phyloP scores from a whole-genome alignment of 1,140 invertebrate genomes.

The Drosophila chauvacae region DNA sequence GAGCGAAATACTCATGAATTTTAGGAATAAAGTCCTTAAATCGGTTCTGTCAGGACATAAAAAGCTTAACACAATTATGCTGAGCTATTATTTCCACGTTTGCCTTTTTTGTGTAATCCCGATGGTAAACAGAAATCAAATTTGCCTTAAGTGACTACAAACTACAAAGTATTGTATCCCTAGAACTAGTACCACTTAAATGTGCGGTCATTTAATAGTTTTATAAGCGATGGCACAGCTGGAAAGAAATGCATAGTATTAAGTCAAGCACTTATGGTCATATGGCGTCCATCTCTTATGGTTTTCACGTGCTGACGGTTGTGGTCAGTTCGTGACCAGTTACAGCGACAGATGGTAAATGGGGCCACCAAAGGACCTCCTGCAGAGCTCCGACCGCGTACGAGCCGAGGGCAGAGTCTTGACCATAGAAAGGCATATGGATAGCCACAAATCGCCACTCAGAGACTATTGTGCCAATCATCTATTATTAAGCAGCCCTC shows the following conservation, averaged over 20 bases:
- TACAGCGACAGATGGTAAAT: constrained; percentile 46
- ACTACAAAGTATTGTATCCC: background rate
- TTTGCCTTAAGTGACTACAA: background rate
- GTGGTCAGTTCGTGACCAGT: constrained; percentile 8
- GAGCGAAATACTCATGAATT: too few relatives aligned
- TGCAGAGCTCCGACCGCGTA: background rate
- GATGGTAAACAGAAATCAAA: background rate
- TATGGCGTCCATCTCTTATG: background rate
- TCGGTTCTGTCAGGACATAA: background rate
- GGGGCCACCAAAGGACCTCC: constrained; percentile 25
- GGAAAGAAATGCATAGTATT: background rate
- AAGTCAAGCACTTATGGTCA: constrained; percentile 3
- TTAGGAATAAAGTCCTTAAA: background rate
- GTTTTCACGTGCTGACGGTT: constrained; percentile 27
- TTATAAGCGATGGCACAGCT: background rate
- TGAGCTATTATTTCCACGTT: background rate
- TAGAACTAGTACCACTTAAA: background rate
- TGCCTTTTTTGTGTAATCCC: background rate
- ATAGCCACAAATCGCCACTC: constrained; percentile 14
- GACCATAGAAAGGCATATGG: constrained; percentile 14
- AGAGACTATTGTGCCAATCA: constrained; percentile 7
- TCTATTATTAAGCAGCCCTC: constrained; percentile 12
- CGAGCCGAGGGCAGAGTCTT: background rate
- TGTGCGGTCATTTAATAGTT: background rate
- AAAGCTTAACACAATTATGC: background rate